Base-by-base conservation (phyloP, 2,888 invertebrate species). In the Trimorus sp. region DNA sequence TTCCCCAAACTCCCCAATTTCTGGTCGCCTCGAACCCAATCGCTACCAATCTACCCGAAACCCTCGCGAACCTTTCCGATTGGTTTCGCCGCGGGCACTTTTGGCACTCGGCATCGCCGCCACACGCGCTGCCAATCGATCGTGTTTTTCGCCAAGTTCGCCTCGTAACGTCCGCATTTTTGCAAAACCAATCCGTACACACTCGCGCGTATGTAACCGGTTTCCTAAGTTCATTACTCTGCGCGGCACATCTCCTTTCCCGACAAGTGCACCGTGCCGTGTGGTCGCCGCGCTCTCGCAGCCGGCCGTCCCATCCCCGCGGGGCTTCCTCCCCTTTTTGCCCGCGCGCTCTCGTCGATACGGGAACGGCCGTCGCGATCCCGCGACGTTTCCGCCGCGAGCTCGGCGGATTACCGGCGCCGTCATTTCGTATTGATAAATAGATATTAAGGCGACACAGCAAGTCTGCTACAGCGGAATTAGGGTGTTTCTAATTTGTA, bases 171-270 rank as follows among this genome's bases (percentile, higher is more conserved):
- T 85, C 84, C 86, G 87, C 85, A 85, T 84, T 84, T 79, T 79
- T 84, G 81, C 84, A 86, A 85, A 88, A 87, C 86, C 86, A 86
- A 88, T 86, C 87, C 86, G 86, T 88, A 86, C 85, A 88, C 86
- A 87, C 84, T 85, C 85, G 84, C 82, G 87, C 86, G 87, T 86
- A 89, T 89, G 89, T 88, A 91, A 91, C 91, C 91, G 91, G 91
- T 91, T 91, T 89, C 86, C 89, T 89, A 91, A 90, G 91, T 91
- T 91, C 91, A 91, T 91, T 91, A 91, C 91, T 89, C 91, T 85
- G 87, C 83, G 85, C 83, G 78, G 86, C 89, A 88, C 89, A 89
- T 90, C 89, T 90, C 90, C 90, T 90, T 89, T 90, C 89, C 88
- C 88, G 89, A 89, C 90, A 90, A 89, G 88, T 88, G 85, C 81